Evolutionary conservation across 53 echinoderm and acorn worm genomes (phyloP).

Genomic region (Henricia sp.): DNA sequence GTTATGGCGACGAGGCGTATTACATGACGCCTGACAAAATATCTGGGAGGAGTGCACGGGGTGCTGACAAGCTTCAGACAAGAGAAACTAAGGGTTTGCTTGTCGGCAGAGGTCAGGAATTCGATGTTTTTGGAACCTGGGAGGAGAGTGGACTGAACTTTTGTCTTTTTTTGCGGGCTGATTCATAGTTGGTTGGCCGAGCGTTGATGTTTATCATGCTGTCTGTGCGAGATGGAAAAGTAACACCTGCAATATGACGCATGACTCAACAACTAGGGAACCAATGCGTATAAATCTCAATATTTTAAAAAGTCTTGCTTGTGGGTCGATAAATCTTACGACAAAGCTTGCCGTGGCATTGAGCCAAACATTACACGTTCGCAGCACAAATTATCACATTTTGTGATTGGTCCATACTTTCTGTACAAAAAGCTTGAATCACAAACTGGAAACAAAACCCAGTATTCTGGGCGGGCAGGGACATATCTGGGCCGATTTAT

Average conservation of each 20-base stretch:
- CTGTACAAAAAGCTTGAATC: too few relatives aligned
- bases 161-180: conserved; percentile 25
- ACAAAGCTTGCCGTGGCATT: too few relatives aligned
- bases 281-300: too few relatives aligned
- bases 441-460: too few relatives aligned
- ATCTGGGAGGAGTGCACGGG: conserved; percentile 34
- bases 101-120: conserved; percentile 40
- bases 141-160: conserved; percentile 43
- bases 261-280: too few relatives aligned
- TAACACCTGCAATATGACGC: conserved; percentile 62
- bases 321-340: too few relatives aligned
- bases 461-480: too few relatives aligned
- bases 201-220: conserved; percentile 40
- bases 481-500: too few relatives aligned
- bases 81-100: conserved; percentile 12
- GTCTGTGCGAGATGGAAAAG: conserved; percentile 49
- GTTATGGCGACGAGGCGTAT: conserved; percentile 25
- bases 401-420: too few relatives aligned
- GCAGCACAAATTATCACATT: too few relatives aligned
- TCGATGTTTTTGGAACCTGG: conserved; percentile 54
- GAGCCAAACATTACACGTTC: too few relatives aligned
- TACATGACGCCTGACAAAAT: conserved; percentile 60
- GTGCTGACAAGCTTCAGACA: conserved; percentile 45
- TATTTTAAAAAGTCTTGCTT: too few relatives aligned
- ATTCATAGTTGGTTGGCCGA: conserved; percentile 33